Conservation (phyloP, 1,140 invertebrate genomes). For the Leucophenga varia region DNA sequence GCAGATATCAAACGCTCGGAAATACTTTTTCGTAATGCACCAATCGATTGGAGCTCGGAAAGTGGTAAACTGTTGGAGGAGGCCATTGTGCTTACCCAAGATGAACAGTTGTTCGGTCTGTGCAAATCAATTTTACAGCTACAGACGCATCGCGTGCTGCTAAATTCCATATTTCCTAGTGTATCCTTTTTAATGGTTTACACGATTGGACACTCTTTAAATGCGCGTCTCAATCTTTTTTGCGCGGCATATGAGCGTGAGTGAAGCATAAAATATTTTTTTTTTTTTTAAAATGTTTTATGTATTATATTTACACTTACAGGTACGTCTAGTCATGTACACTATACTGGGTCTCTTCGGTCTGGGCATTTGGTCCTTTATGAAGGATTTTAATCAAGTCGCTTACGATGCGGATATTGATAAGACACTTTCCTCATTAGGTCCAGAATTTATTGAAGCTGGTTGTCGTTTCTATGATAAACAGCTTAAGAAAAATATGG, state of each 20-base stretch:
- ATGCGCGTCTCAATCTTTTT: constrained; percentile 62
- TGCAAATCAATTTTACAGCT: constrained; percentile 69
- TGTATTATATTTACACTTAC: neutral
- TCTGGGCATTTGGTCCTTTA: constrained; percentile 63
- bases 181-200: constrained; percentile 58
- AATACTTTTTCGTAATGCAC: constrained; percentile 60
- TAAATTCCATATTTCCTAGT: constrained; percentile 59
- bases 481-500: constrained; percentile 70
- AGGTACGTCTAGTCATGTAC: constrained; percentile 62
- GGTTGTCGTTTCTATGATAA: constrained; percentile 77
- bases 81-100: constrained; percentile 69
- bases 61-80: constrained; percentile 64
- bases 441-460: constrained; percentile 64
- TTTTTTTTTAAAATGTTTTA: neutral
- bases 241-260: constrained; percentile 54
- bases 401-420: constrained; percentile 66
- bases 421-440: constrained; percentile 61
- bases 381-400: constrained; percentile 65
- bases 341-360: constrained; percentile 61
- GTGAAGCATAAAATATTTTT: neutral
- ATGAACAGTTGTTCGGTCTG: constrained; percentile 76
- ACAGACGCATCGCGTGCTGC: constrained; percentile 60
- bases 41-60: constrained; percentile 64
- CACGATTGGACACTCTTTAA: constrained; percentile 58
- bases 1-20: constrained; percentile 58